These are phyloP conservation scores for Eumeta japonica DNA, from an alignment of 1,140 invertebrate genomes.

Conservation along the genomic window DNA sequence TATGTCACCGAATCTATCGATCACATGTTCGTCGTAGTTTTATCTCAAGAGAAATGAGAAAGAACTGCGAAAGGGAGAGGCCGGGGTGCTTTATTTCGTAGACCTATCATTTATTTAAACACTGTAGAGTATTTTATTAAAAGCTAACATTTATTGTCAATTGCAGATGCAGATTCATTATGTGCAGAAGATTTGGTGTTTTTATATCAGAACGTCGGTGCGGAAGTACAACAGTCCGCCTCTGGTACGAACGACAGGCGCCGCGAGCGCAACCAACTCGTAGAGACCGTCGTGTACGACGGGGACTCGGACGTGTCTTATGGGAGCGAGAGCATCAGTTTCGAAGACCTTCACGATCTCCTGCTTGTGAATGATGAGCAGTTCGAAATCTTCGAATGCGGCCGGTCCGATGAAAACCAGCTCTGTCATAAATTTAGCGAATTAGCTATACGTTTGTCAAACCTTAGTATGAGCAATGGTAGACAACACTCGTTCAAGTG, in stretches of 20 bases:
- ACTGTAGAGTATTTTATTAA: too few relatives aligned
- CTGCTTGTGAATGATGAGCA: conserved; percentile 32
- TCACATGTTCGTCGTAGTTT: too few relatives aligned
- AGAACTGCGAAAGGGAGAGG: too few relatives aligned
- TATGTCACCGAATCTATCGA: too few relatives aligned
- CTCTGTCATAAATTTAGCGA: conserved; percentile 39
- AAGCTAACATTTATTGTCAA: too few relatives aligned
- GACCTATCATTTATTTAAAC: too few relatives aligned
- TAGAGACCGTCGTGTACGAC: conserved; percentile 40
- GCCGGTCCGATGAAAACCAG: conserved; percentile 21
- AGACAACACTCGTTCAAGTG: conserved; percentile 29
- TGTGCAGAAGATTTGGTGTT: conserved; percentile 34
- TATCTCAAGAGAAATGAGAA: too few relatives aligned
- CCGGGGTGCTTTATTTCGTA: too few relatives aligned
- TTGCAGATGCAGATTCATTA: too few relatives aligned
- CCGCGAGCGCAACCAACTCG: conserved; percentile 29
- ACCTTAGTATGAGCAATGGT: conserved; percentile 17
- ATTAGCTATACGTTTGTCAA: conserved; percentile 25
- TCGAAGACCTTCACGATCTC: conserved; percentile 30
- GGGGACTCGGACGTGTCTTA: conserved; percentile 37
- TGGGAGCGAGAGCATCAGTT: conserved; percentile 32
- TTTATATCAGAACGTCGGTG: conserved; percentile 41
- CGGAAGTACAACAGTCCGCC: conserved; percentile 23
- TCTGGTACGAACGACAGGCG: conserved; percentile 14
- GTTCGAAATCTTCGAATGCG: conserved; percentile 27